phyloP scores from a whole-genome alignment of 2,888 invertebrate species.

The Sinelater perroti region DNA sequence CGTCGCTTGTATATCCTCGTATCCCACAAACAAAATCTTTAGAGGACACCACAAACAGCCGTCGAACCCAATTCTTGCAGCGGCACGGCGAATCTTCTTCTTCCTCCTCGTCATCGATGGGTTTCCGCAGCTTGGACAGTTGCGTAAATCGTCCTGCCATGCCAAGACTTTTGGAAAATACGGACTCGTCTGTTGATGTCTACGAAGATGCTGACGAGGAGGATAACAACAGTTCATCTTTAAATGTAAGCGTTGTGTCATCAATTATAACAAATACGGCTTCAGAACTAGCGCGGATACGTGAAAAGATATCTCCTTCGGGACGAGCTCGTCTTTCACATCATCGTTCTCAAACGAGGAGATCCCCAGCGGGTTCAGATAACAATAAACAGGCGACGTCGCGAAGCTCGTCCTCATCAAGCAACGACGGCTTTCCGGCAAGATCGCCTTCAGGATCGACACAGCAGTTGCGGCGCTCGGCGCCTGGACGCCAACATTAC shows the following conservation, averaged over 20 bases:
- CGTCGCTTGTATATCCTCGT: constrained; percentile 45
- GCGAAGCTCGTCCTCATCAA: constrained; percentile 54
- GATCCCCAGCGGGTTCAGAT: constrained; percentile 58
- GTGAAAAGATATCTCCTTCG: constrained; percentile 56
- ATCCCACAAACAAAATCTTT: constrained; percentile 65
- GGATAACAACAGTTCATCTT: constrained; percentile 62
- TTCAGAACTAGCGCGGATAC: constrained; percentile 50
- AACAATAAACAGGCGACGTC: constrained; percentile 52
- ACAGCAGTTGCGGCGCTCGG: constrained; percentile 46
- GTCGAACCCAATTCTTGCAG: constrained; percentile 68
- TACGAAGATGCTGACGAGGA: constrained; percentile 63
- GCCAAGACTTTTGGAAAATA: constrained; percentile 64
- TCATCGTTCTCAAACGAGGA: constrained; percentile 50
- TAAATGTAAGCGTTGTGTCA: constrained; percentile 59
- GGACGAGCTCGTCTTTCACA: constrained; percentile 50
- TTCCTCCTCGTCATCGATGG: constrained; percentile 67
- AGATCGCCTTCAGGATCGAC: constrained; percentile 50
- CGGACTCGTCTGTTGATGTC: constrained; percentile 61
- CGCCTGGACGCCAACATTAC: constrained; percentile 42
- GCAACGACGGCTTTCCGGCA: constrained; percentile 53
- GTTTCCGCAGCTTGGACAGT: constrained; percentile 72
- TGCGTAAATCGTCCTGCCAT: constrained; percentile 59
- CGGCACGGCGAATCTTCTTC: constrained; percentile 65
- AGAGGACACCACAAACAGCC: constrained; percentile 64
- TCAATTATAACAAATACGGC: constrained; percentile 52